A percentile compares a stretch with the other conserved stretches of the same genome.
These are phyloP conservation scores for Pyrochroa serraticornis DNA, from an alignment of 2,888 invertebrate genomes.

Conservation along the genomic window DNA sequence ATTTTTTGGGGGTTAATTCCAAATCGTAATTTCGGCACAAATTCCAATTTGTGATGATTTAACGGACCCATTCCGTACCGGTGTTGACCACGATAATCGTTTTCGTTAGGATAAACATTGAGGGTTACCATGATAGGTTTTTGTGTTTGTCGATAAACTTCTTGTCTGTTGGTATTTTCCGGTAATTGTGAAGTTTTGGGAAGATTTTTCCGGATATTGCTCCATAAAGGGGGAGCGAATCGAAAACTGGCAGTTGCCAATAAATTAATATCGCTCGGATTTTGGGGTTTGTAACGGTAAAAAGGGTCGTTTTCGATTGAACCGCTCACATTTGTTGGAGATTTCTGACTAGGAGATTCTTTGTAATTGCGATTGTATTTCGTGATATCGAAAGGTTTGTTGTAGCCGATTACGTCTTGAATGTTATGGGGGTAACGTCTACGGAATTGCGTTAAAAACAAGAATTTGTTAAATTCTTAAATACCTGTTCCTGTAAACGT, in stretches of 20 bases:
- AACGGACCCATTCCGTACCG: constrained; percentile 1
- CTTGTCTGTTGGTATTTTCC: constrained; percentile 12
- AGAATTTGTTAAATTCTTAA: too few relatives aligned
- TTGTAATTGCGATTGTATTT: constrained; percentile 3
- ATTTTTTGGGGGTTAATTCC: constrained; percentile 18
- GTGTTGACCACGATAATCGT: background rate
- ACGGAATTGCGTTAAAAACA: too few relatives aligned
- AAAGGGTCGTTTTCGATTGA: constrained; percentile 65
- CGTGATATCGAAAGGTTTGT: background rate
- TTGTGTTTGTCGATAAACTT: constrained; percentile 2
- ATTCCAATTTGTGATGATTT: constrained; percentile 7
- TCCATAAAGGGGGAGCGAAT: constrained; percentile 55
- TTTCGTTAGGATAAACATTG: constrained; percentile 29
- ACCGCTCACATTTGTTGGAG: background rate
- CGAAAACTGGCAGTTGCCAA: constrained; percentile 65
- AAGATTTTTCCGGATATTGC: constrained; percentile 13
- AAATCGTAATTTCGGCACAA: constrained; percentile 4
- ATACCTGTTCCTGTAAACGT: constrained; percentile 32
- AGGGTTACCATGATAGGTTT: constrained; percentile 26
- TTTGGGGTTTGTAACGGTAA: constrained; percentile 73
- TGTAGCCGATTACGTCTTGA: constrained; percentile 48
- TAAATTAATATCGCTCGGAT: constrained; percentile 76
- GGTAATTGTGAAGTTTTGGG: constrained; percentile 4
- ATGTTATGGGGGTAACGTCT: constrained; percentile 29
- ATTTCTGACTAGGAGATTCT: constrained; percentile 2